Conservation (phyloP, 2,113 vertebrate species). For the Xyliphius kryptos region DNA sequence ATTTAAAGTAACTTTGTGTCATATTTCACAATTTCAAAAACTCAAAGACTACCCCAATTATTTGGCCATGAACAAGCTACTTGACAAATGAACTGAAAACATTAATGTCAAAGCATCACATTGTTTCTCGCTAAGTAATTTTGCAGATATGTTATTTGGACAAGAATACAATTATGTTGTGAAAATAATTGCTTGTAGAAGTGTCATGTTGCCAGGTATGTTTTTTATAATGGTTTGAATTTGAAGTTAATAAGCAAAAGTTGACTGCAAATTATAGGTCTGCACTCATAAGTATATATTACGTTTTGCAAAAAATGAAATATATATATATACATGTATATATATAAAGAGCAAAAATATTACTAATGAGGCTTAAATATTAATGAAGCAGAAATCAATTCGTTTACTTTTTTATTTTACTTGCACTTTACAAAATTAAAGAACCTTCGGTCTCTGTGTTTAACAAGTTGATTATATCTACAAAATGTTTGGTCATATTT, state of each 20-base stretch:
- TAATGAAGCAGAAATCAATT: not conserved
- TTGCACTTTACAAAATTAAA: too few species aligned
- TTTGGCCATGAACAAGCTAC: conserved; percentile 46
- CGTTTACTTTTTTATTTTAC: too few species aligned
- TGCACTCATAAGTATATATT: not conserved
- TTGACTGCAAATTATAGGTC: conserved; percentile 19
- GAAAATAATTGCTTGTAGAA: conserved; percentile 43
- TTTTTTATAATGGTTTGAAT: conserved; percentile 9
- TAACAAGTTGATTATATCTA: too few species aligned
- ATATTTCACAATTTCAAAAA: conserved; percentile 49
- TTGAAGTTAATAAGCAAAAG: conserved; percentile 21
- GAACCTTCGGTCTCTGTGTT: too few species aligned
- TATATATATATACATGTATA: too few species aligned
- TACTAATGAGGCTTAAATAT: not conserved
- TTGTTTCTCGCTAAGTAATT: conserved; percentile 20
- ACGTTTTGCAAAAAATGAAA: too few species aligned
- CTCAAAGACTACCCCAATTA: conserved; percentile 63
- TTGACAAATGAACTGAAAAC: conserved; percentile 51
- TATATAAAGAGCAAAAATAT: not conserved
- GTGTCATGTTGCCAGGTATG: conserved; percentile 33
- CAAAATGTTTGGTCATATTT: too few species aligned
- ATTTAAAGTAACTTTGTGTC: conserved; percentile 55
- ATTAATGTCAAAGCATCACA: conserved; percentile 45
- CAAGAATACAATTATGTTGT: conserved; percentile 33
- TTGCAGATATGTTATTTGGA: conserved; percentile 35